phyloP scores from a whole-genome alignment of 2,797 vertebrate genomes.

The Erethizon dorsatum region DNA sequence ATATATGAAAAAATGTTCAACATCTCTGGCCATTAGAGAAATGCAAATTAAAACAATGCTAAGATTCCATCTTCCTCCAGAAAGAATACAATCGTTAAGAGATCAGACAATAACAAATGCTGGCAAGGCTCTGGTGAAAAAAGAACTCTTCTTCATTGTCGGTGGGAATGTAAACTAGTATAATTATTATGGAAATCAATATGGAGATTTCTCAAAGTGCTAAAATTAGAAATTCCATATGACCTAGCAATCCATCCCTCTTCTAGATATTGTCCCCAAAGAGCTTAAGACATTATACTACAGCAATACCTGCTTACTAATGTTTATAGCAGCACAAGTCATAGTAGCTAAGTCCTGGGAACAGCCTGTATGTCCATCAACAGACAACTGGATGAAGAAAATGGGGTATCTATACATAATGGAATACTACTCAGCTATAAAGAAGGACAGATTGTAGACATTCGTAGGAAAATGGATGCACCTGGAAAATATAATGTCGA shows the following conservation, averaged over 20 bases:
- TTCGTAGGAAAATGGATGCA: background rate
- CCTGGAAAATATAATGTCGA: background rate
- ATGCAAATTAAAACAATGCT: background rate
- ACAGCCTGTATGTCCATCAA: background rate
- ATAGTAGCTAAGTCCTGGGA: background rate
- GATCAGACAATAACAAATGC: background rate
- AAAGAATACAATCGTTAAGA: background rate
- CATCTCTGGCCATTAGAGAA: background rate
- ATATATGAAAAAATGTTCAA: background rate
- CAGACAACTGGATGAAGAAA: background rate
- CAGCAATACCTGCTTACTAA: background rate
- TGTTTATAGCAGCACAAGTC: background rate
- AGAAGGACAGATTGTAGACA: background rate
- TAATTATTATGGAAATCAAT: background rate
- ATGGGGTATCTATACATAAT: background rate
- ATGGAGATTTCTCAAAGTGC: background rate
- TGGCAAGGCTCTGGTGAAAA: background rate
- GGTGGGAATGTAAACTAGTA: background rate
- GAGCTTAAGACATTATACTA: background rate
- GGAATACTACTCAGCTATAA: background rate
- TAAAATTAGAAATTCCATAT: background rate
- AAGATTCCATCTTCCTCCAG: background rate
- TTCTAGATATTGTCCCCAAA: background rate
- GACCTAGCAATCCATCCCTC: background rate
- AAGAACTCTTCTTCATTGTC: background rate